Percentiles rank a stretch among this genome's conserved stretches.
phyloP scores from a whole-genome alignment of 1,140 invertebrate species.

The Holcopasites calliopsidis region DNA sequence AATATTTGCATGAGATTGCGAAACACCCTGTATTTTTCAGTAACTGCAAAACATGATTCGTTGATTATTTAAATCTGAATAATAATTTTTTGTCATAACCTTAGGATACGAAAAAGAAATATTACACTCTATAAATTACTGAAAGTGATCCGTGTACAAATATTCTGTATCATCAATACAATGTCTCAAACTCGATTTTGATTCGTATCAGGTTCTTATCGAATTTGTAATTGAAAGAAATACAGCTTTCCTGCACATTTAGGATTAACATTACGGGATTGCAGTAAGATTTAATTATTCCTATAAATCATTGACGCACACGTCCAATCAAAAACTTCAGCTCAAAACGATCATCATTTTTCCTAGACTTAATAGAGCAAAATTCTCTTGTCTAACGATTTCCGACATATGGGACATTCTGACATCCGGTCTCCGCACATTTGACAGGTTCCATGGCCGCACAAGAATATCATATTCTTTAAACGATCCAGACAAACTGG shows the following conservation, averaged over 20 bases:
- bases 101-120: too few relatives aligned
- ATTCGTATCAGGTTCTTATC: not conserved
- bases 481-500: slow-evolving; percentile 98
- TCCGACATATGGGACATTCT: slow-evolving; percentile 98
- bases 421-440: slow-evolving; percentile 98
- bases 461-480: slow-evolving; percentile 99
- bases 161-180: not conserved
- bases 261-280: not conserved
- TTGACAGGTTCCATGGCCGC: slow-evolving; percentile 98
- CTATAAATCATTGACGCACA: not conserved
- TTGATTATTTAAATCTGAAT: too few relatives aligned
- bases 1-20: too few relatives aligned
- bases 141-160: not conserved
- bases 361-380: slow-evolving; percentile 86
- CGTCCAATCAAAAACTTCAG: not conserved
- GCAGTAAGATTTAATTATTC: slow-evolving; percentile 28
- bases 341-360: not conserved
- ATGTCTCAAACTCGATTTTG: not conserved
- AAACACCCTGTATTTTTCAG: too few relatives aligned
- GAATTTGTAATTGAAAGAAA: not conserved
- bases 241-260: not conserved
- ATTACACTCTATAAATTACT: too few relatives aligned
- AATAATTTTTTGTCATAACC: too few relatives aligned
- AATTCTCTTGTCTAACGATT: slow-evolving; percentile 96
- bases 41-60: too few relatives aligned